A percentile compares a stretch with the other conserved stretches of the same genome.
phyloP scores from a whole-genome alignment of 2,797 vertebrate genomes.

The Falco peregrinus region DNA sequence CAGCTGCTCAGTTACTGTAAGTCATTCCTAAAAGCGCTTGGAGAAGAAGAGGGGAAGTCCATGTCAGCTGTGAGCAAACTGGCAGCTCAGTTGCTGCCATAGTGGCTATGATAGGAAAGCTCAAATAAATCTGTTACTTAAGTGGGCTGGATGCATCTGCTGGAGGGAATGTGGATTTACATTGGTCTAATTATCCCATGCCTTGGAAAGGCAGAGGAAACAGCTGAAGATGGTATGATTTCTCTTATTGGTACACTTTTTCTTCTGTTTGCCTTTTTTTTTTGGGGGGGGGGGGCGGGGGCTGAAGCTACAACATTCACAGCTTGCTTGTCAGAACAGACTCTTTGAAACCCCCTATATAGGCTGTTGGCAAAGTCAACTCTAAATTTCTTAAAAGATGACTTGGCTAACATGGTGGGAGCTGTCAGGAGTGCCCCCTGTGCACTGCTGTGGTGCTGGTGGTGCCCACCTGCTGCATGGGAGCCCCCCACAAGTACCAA shows the following conservation, averaged over 20 bases:
- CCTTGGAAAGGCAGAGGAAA: neutral
- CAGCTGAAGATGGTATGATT: neutral
- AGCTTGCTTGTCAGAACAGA: neutral
- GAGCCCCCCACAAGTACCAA: rapidly evolving
- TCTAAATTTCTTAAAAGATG: neutral
- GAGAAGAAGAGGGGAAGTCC: neutral
- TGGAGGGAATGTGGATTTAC: neutral
- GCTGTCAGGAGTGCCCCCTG: neutral
- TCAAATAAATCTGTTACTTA: neutral
- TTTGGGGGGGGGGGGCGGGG: too few species aligned
- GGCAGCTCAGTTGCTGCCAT: neutral
- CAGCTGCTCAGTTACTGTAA: neutral
- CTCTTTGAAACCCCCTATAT: neutral
- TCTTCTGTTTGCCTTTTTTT: neutral
- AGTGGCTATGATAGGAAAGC: neutral
- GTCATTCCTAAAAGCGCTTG: neutral
- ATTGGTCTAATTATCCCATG: neutral
- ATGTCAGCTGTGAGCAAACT: neutral
- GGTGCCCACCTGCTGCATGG: rapidly evolving
- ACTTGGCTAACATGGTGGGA: neutral
- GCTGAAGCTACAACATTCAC: neutral
- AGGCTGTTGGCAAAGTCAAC: neutral
- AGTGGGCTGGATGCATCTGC: neutral
- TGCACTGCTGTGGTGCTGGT: neutral
- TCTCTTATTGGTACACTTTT: neutral